Base-by-base conservation (phyloP, 2,113 vertebrate species). In the Centropristis striata region DNA sequence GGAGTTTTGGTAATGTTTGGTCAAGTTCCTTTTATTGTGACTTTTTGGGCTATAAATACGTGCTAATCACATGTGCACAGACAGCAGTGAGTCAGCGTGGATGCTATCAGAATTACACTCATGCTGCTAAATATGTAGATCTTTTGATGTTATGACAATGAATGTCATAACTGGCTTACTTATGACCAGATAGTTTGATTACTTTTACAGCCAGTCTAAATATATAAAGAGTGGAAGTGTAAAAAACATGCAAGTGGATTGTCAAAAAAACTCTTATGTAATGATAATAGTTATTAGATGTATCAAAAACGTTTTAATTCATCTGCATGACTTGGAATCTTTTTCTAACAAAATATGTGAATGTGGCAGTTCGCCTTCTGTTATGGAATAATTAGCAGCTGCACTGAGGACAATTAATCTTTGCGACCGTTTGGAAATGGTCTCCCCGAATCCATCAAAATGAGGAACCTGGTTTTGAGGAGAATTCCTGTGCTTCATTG, bases 111-210 rank as follows among this genome's bases (percentile, higher is more conserved):
- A 8, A 16, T 75, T 21, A 39, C 41, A 78, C 50, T 39, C 66
- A 61, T 61, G 13, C 64, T 53, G 57, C 42, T 71, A 61, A 70
- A 78, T 70, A 59, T 54, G 46, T 14, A 25, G 25, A 78, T 32
- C 12, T 15, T 49, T 44, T 28, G 59, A 23, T 60, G 23, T 82
- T 78, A 53, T 74, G 57, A 78, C 28, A 51, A 12, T 51, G 8
- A 75, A 78, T 59, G 32, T 71, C 58, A 49, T 50, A 21, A 72
- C 41, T 59, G 32, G 28, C 36, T 32, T 41, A 67, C 41, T 68
- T 41, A 70, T 23, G 32, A 53, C 8, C 32, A 23, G 15, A 55
- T 5, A 50, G 28, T 71, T 11, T 51, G 23, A 54, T 51, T 28
- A 11, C 15, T 47, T 57, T 63, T 18, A 66, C 21, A 25, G 18